These are phyloP conservation scores for Apoda limacodes DNA, from an alignment of 2,888 invertebrate species.

Conservation along the genomic window DNA sequence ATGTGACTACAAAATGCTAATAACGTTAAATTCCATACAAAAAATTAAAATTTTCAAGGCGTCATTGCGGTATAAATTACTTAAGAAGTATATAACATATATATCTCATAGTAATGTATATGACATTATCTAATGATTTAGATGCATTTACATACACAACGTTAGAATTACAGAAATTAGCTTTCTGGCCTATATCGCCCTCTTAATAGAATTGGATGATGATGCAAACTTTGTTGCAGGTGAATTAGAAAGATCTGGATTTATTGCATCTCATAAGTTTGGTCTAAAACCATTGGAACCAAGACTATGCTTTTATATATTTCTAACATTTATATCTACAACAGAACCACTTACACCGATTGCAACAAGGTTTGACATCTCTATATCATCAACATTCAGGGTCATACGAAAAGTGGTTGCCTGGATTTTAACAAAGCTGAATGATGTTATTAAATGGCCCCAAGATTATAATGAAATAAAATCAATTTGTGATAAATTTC, in stretches of 20 bases:
- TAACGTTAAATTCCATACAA: no score
- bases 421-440: constrained; percentile 42
- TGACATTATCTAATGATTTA: neutral
- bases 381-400: constrained; percentile 44
- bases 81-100: no score
- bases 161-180: no score
- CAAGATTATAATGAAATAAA: constrained; percentile 31
- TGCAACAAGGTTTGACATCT: constrained; percentile 44
- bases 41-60: no score
- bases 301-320: constrained; percentile 44
- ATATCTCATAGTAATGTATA: constrained; percentile 1
- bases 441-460: constrained; percentile 43
- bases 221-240: constrained; percentile 44
- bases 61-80: no score
- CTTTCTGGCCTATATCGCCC: no score
- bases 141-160: no score
- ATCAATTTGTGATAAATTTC: constrained; percentile 32
- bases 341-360: constrained; percentile 44
- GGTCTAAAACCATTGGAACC: constrained; percentile 44
- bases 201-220: no score
- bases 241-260: constrained; percentile 43
- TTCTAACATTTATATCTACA: constrained; percentile 40
- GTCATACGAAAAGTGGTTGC: constrained; percentile 42
- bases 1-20: no score
- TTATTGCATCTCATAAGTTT: constrained; percentile 43